Conservation (phyloP, 2,113 vertebrate species). For the Bostrychus sinensis region DNA sequence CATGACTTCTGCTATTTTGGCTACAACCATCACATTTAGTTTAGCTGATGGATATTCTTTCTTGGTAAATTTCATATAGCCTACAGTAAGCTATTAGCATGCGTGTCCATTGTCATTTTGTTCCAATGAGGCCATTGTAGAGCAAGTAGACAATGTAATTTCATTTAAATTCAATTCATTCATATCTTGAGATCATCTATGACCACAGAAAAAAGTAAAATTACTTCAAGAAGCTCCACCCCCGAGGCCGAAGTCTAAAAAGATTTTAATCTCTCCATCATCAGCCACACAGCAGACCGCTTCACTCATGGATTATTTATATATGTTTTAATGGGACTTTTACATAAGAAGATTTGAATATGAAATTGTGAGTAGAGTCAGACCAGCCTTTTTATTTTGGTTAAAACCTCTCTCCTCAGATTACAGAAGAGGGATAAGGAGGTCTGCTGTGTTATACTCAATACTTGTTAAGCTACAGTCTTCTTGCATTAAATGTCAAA, state of each 20-base stretch:
- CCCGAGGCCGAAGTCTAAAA: background rate
- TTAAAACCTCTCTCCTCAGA: background rate
- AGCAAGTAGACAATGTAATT: background rate
- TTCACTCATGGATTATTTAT: background rate
- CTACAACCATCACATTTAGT: too few species aligned
- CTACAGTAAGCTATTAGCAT: too few species aligned
- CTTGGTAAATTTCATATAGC: too few species aligned
- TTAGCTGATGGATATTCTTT: too few species aligned
- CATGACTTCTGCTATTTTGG: too few species aligned
- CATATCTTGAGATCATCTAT: too few species aligned
- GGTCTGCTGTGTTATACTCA: background rate
- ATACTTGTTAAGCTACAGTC: background rate
- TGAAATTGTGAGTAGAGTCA: background rate
- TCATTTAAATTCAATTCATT: background rate
- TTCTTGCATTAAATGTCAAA: too few species aligned
- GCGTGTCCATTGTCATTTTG: too few species aligned
- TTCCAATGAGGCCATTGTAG: background rate
- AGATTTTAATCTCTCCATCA: background rate
- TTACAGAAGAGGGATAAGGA: background rate
- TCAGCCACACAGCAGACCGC: background rate
- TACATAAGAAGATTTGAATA: slow-evolving; percentile 5
- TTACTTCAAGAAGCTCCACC: background rate
- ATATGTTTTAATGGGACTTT: background rate
- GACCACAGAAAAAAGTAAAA: too few species aligned
- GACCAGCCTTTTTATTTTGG: too few species aligned